Conservation (phyloP, 1,140 invertebrate genomes). For the Leptonema lineaticorne region DNA sequence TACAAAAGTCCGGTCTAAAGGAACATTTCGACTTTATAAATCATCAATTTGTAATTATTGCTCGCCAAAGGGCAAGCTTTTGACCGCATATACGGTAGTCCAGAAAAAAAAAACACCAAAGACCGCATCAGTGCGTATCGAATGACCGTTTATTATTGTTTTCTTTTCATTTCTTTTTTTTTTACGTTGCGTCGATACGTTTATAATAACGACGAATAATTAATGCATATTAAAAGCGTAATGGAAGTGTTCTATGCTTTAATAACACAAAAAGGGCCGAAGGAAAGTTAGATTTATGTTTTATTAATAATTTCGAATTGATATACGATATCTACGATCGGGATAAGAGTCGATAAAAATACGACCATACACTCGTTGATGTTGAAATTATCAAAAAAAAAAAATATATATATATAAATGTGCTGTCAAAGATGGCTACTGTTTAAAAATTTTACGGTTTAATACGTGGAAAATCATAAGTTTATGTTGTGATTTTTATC, state of each 20-base stretch:
- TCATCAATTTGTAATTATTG: constrained; percentile 41
- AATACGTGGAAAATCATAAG: too few relatives aligned
- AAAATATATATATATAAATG: too few relatives aligned
- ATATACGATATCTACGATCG: too few relatives aligned
- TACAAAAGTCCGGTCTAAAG: constrained; percentile 16
- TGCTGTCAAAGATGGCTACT: too few relatives aligned
- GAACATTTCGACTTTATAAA: constrained; percentile 29
- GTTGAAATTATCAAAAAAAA: too few relatives aligned
- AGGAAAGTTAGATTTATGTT: constrained; percentile 36
- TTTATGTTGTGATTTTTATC: too few relatives aligned
- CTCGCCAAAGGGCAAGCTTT: constrained; percentile 37
- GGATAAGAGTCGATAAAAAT: too few relatives aligned
- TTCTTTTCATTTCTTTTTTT: background rate
- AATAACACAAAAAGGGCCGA: constrained; percentile 39
- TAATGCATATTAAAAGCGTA: too few relatives aligned
- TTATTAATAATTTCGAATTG: too few relatives aligned
- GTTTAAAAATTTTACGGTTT: too few relatives aligned
- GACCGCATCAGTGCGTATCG: background rate
- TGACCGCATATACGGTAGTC: constrained; percentile 4
- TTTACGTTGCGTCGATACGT: constrained; percentile 22
- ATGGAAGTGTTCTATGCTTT: too few relatives aligned
- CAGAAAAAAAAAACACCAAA: constrained; percentile 14
- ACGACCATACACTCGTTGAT: too few relatives aligned
- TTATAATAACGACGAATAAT: constrained; percentile 32
- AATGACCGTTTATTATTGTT: constrained; percentile 1